phyloP scores from a whole-genome alignment of 2,888 invertebrate species.

The Lasioglossum marginatum region DNA sequence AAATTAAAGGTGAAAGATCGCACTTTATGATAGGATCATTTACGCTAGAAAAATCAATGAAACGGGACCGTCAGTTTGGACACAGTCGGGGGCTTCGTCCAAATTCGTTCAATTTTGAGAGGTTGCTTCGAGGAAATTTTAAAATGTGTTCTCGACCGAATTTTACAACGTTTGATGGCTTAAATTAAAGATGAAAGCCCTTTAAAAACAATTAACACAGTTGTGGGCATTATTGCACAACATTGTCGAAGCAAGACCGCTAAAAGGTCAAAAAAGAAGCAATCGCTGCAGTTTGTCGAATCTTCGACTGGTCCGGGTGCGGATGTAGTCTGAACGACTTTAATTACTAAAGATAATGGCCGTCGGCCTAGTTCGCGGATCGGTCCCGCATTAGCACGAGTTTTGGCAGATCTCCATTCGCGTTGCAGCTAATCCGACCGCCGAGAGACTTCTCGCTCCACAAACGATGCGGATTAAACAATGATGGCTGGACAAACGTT shows the following conservation, averaged over 20 bases:
- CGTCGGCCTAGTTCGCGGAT: constrained; percentile 51
- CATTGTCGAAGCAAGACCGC: background rate
- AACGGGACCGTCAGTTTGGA: too few relatives aligned
- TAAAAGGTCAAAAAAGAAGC: background rate
- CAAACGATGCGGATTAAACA: constrained; percentile 8
- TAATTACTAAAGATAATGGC: constrained; percentile 53
- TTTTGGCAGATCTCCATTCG: constrained; percentile 56
- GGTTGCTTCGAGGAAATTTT: too few relatives aligned
- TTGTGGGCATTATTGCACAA: background rate
- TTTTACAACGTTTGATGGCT: too few relatives aligned
- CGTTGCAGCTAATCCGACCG: constrained; percentile 28
- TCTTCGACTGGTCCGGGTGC: background rate
- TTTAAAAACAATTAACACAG: background rate
- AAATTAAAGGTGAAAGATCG: too few relatives aligned
- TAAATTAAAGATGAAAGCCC: too few relatives aligned
- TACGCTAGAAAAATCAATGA: too few relatives aligned
- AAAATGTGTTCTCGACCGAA: too few relatives aligned
- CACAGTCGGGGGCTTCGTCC: too few relatives aligned
- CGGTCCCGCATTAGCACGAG: constrained; percentile 50
- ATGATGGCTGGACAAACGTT: background rate
- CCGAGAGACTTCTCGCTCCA: background rate
- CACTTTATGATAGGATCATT: too few relatives aligned
- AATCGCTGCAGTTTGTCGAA: background rate
- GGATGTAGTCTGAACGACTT: background rate
- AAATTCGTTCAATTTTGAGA: too few relatives aligned